Base-by-base conservation (phyloP, 2,888 invertebrate genomes). In the Tenthredo notha region DNA sequence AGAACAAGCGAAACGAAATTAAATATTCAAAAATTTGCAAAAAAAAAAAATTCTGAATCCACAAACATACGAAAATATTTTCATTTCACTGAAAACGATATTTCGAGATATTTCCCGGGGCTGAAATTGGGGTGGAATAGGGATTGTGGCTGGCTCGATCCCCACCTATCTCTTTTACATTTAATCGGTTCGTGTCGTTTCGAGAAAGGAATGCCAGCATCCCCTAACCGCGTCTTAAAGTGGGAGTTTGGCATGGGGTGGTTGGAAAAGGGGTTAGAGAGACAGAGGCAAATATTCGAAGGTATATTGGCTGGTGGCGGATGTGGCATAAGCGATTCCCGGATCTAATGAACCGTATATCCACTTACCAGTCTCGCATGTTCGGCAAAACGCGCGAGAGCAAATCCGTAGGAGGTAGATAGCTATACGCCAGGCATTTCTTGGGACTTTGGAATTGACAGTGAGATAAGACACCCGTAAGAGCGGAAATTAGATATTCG, bases 161-260 rank as follows among this genome's bases (percentile, higher is more conserved):
- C 80, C 80, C 40, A 61, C 78, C 85, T 67, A 84, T 86, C 87
- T 87, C 87, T 89, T 89, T 90, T 89, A 87, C 89, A 90, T 90
- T 90, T 89, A 90, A 90, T 90, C 89, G 87, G 85, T 87, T 78
- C 86, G 86, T 86, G 87, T 87, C 88, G 86, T 85, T 84, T 65
- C 85, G 40, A 37, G 65, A 43, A 72, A 86, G 84, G 74, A 74
- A 86, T 75, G 86, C 83, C 86, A 83, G 78, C 58, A 47, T 74
- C 75, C 78, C 84, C 78, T 25, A n/a, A 86, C 83, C 84, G 33
- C 43, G 15, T 61, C 43, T 80, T 84, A 37, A 47, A 80, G n/a
- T 12, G 2, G 21, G 29, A 50, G 29, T 54, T n/a, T 9, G 15
- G 47, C 40, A 29, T 7, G 29, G 33, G 50, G 54, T 18, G 77